These are phyloP conservation scores for Carollia perspicillata DNA, from an alignment of 2,113 vertebrate species.

Conservation along the genomic window DNA sequence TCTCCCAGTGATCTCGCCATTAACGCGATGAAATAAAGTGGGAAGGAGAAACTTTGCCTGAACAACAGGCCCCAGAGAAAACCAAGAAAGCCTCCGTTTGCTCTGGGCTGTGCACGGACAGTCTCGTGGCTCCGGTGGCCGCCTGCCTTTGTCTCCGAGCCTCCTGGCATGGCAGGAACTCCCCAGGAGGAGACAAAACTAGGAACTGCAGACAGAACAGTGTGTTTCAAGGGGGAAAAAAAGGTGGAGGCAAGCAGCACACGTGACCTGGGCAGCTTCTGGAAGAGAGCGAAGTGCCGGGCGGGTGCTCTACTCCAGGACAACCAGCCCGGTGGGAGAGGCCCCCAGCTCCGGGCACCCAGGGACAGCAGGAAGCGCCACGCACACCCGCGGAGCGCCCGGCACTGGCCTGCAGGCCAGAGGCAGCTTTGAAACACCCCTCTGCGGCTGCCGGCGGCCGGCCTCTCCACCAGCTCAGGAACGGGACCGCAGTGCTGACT, in stretches of 20 bases:
- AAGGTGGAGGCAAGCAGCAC: neutral
- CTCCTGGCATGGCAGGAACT: neutral
- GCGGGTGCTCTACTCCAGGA: fast-evolving
- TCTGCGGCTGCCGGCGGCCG: neutral
- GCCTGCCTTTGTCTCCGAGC: conserved; percentile 49
- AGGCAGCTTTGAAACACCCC: neutral
- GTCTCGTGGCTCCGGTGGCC: neutral
- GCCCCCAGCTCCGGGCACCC: fast-evolving
- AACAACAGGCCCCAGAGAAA: conserved; percentile 75
- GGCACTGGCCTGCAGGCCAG: neutral
- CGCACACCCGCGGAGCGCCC: fast-evolving
- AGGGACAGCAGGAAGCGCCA: neutral
- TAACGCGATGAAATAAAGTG: conserved; percentile 23
- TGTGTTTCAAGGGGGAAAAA: neutral
- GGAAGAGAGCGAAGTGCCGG: fast-evolving
- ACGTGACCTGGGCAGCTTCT: fast-evolving
- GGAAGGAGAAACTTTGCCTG: conserved; percentile 76
- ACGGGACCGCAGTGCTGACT: no score
- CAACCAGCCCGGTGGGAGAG: neutral
- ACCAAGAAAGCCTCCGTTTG: neutral
- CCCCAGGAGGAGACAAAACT: conserved; percentile 38
- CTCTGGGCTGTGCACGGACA: neutral
- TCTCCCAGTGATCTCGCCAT: conserved; percentile 83
- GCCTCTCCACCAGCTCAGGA: no score
- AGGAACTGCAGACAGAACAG: neutral